Percentiles rank a stretch among this genome's conserved stretches.
These are phyloP conservation scores for Furcifer pardalis DNA, from an alignment of 2,797 vertebrate species.

Conservation along the genomic window DNA sequence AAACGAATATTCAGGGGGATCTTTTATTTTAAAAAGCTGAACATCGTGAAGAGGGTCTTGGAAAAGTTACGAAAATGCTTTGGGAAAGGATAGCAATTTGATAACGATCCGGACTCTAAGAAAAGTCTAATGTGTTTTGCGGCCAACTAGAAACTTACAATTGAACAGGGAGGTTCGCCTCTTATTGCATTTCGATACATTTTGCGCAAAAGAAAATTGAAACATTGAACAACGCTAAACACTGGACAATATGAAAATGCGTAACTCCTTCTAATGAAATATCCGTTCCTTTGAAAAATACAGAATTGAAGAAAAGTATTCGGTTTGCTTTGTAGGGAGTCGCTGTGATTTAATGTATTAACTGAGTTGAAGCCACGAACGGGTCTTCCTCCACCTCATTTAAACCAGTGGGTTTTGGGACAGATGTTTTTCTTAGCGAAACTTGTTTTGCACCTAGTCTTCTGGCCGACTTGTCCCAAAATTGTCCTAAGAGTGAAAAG, in stretches of 20 bases:
- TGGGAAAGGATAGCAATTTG: not conserved
- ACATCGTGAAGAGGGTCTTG: not conserved
- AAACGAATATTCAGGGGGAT: not conserved
- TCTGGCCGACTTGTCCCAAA: not conserved
- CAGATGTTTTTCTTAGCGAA: not conserved
- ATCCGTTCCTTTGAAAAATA: not conserved
- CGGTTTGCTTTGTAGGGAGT: not conserved
- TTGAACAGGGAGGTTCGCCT: too few species aligned
- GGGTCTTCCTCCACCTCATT: too few species aligned
- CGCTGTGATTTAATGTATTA: too few species aligned
- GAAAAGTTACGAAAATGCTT: not conserved
- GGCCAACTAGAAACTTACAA: constrained; percentile 1
- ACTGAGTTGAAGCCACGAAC: not conserved
- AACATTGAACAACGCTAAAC: too few species aligned
- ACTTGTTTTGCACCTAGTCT: not conserved
- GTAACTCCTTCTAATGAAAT: not conserved
- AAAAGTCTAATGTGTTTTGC: not conserved
- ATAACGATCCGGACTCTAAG: not conserved
- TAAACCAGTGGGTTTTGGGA: too few species aligned
- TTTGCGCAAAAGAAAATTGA: not conserved
- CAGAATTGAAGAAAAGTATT: not conserved
- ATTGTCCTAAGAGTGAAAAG: not conserved
- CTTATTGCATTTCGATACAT: not conserved
- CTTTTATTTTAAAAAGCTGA: not conserved
- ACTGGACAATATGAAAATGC: not conserved